phyloP scores from a whole-genome alignment of 2,888 invertebrate species.

The Subacronicta megacephala region DNA sequence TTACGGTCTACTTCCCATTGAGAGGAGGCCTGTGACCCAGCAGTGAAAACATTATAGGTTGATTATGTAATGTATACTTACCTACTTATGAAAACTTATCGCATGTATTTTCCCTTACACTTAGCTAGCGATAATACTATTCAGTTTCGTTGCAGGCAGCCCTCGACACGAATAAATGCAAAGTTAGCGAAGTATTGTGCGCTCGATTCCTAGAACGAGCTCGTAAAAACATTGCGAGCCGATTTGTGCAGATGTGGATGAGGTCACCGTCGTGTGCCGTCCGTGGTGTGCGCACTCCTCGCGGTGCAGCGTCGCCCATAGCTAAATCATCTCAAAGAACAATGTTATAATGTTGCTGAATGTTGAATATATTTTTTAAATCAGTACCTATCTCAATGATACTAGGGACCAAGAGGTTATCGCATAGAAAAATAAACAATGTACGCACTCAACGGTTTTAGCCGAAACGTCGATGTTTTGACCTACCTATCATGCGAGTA shows the following conservation, averaged over 20 bases:
- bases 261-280: conserved; percentile 44
- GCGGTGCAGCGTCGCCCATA: too few relatives aligned
- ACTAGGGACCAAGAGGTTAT: conserved; percentile 38
- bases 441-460: conserved; percentile 6
- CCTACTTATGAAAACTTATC: too few relatives aligned
- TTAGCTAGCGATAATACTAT: not conserved
- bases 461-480: not conserved
- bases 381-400: conserved; percentile 29
- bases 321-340: conserved; percentile 11
- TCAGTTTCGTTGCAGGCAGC: not conserved
- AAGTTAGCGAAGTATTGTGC: conserved; percentile 14
- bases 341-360: conserved; percentile 7
- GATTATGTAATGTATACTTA: too few relatives aligned
- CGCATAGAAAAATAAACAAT: conserved; percentile 33
- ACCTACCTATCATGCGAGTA: too few relatives aligned
- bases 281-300: too few relatives aligned
- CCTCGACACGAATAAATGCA: conserved; percentile 7
- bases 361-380: conserved; percentile 35
- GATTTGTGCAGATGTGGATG: conserved; percentile 54
- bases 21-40: too few relatives aligned
- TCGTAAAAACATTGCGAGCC: conserved; percentile 30
- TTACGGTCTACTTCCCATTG: too few relatives aligned
- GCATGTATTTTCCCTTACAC: too few relatives aligned
- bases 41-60: too few relatives aligned
- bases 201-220: conserved; percentile 35